A percentile compares a stretch with the other conserved stretches of the same genome.
Conservation (phyloP, 1,140 invertebrate genomes). For the Dryas iulia region DNA sequence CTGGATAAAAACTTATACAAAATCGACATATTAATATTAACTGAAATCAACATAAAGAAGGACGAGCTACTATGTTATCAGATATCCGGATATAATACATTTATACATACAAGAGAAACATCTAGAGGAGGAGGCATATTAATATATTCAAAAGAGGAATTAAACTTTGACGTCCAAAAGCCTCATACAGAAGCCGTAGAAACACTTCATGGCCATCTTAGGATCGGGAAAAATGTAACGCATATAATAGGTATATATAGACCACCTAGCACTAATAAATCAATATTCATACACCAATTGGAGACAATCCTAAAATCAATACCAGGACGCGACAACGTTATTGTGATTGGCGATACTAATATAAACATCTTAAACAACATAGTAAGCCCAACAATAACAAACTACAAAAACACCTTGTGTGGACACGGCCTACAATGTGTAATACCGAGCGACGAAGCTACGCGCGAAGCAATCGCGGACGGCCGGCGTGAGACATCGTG, state of each 20-base stretch:
- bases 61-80: too few relatives aligned
- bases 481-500: too few relatives aligned
- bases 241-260: constrained; percentile 36
- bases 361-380: constrained; percentile 25
- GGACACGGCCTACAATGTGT: too few relatives aligned
- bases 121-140: constrained; percentile 41
- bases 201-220: constrained; percentile 13
- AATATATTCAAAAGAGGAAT: constrained; percentile 27
- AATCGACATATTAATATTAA: too few relatives aligned
- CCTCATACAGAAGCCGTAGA: constrained; percentile 7
- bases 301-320: constrained; percentile 13
- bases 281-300: constrained; percentile 34
- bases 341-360: constrained; percentile 34
- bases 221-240: constrained; percentile 1
- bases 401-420: constrained; percentile 33
- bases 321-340: constrained; percentile 20
- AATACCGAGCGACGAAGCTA: too few relatives aligned
- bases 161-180: constrained; percentile 19
- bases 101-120: too few relatives aligned
- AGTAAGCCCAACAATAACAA: background rate
- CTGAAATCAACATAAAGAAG: too few relatives aligned
- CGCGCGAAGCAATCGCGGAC: too few relatives aligned
- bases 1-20: too few relatives aligned
- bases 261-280: too few relatives aligned
- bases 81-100: too few relatives aligned